Conservation (phyloP, 2,113 vertebrate species). For the Oryctolagus cuniculus region mOryCun1.1 NC_091441.1:55087001-55087500, state of each 20-base stretch:
- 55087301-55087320: too few species aligned
- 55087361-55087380: not conserved
- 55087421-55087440: not conserved
- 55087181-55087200: not conserved
- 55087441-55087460: conserved; percentile 6
- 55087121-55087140: not conserved
- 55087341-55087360: too few species aligned
- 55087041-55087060: too few species aligned
- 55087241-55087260: not conserved
- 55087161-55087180: too few species aligned
- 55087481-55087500: too few species aligned
- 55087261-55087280: not conserved
- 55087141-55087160: too few species aligned
- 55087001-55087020: not conserved
- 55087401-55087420: not conserved
- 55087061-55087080: not conserved
- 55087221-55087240: not conserved
- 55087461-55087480: not conserved
- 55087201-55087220: not conserved
- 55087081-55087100: not conserved
- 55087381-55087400: not conserved
- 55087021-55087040: not conserved
- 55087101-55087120: not conserved
- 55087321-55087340: too few species aligned
- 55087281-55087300: too few species aligned